Percentiles rank a stretch among this genome's conserved stretches.
phyloP scores from a whole-genome alignment of 1,140 invertebrate species.

The Homalodisca vitripennis region DNA sequence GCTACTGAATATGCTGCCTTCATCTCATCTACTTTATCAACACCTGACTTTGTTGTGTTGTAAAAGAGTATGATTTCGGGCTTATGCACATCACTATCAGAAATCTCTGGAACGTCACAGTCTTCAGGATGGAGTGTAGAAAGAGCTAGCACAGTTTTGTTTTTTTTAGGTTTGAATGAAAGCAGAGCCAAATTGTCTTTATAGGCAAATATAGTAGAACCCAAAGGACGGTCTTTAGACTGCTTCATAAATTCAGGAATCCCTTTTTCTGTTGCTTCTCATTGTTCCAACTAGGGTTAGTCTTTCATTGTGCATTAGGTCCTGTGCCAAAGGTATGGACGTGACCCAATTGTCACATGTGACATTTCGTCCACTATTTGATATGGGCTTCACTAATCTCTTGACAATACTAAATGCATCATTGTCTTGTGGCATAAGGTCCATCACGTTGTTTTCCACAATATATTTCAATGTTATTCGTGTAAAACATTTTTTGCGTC shows the following conservation, averaged over 20 bases:
- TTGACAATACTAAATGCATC: constrained; percentile 38
- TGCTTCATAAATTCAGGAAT: constrained; percentile 21
- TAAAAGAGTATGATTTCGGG: background rate
- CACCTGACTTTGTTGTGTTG: constrained; percentile 2
- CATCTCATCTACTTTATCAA: constrained; percentile 14
- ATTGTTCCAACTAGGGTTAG: constrained; percentile 29
- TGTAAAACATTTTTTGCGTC: constrained; percentile 41
- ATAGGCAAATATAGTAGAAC: constrained; percentile 32
- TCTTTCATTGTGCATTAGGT: background rate
- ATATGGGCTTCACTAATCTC: constrained; percentile 35
- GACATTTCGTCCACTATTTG: constrained; percentile 34
- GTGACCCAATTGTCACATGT: constrained; percentile 41
- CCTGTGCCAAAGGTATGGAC: constrained; percentile 29
- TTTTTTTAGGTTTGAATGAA: constrained; percentile 7
- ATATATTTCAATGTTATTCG: constrained; percentile 43
- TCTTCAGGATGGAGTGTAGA: constrained; percentile 2
- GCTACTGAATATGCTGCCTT: background rate
- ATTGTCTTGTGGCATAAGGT: constrained; percentile 42
- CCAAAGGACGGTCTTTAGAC: background rate
- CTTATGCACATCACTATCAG: background rate
- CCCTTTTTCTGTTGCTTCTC: constrained; percentile 29
- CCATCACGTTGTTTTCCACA: constrained; percentile 42
- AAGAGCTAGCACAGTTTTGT: background rate
- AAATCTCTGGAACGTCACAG: background rate
- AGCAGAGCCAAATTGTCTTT: constrained; percentile 30